These are phyloP conservation scores for Pediacus dermestoides DNA, from an alignment of 2,888 invertebrate species.

Conservation along the genomic window DNA sequence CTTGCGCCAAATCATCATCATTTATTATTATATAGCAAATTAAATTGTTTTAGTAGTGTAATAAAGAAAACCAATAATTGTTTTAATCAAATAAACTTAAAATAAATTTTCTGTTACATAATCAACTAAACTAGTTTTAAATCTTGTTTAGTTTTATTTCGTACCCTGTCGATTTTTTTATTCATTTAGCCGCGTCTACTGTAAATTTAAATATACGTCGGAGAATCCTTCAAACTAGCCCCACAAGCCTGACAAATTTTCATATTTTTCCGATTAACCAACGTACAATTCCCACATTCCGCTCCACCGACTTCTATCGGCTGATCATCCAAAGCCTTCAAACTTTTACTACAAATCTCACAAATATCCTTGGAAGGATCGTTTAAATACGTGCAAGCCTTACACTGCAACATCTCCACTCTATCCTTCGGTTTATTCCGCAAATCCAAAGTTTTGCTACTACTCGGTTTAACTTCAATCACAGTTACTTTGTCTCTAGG, in stretches of 20 bases:
- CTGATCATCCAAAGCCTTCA: slow-evolving; percentile 42
- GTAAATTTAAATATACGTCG: slow-evolving; percentile 65
- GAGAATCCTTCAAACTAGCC: slow-evolving; percentile 66
- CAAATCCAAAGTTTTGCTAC: slow-evolving; percentile 32
- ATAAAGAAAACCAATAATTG: not conserved
- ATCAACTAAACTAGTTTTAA: slow-evolving; percentile 8
- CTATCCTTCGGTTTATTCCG: slow-evolving; percentile 19
- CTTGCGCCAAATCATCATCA: not conserved
- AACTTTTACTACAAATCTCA: slow-evolving; percentile 69
- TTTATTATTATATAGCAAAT: too few relatives aligned
- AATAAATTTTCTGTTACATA: not conserved
- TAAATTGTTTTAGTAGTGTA: too few relatives aligned
- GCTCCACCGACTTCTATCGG: slow-evolving; percentile 70
- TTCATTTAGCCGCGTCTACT: too few relatives aligned
- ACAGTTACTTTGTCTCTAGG: slow-evolving; percentile 50
- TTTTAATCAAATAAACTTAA: slow-evolving; percentile 27
- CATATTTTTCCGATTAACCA: slow-evolving; percentile 67
- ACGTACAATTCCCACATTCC: slow-evolving; percentile 71
- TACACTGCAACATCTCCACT: slow-evolving; percentile 63
- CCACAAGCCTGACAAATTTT: slow-evolving; percentile 66
- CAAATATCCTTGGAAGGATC: slow-evolving; percentile 56
- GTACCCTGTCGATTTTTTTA: too few relatives aligned
- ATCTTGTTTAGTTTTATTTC: slow-evolving; percentile 9
- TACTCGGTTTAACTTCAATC: slow-evolving; percentile 45
- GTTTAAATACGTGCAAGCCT: slow-evolving; percentile 69